These are phyloP conservation scores for Heteropelma amictum DNA, from an alignment of 2,888 invertebrate species.

Conservation along the genomic window DNA sequence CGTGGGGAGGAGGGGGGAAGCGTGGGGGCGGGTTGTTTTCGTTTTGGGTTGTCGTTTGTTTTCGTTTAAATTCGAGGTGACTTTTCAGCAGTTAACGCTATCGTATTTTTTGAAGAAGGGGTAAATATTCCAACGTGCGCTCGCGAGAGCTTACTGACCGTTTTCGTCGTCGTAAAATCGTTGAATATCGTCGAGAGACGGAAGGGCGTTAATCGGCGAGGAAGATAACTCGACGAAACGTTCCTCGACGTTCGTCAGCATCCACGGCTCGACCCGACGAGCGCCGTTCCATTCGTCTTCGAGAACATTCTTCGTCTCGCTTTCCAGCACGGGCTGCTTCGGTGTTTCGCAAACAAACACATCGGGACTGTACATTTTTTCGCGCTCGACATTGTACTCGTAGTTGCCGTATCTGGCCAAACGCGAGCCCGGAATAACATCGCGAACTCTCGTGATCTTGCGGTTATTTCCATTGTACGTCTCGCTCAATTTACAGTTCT, in stretches of 20 bases:
- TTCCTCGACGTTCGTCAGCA: conserved; percentile 72
- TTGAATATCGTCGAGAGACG: background rate
- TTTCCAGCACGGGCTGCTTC: background rate
- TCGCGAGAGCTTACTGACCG: conserved; percentile 33
- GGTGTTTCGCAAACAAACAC: conserved; percentile 2
- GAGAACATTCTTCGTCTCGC: background rate
- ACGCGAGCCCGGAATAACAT: conserved; percentile 83
- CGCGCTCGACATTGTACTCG: conserved; percentile 82
- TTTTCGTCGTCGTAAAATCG: conserved; percentile 3
- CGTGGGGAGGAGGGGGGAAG: too few species aligned
- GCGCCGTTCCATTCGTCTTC: background rate
- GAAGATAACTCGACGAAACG: conserved; percentile 64
- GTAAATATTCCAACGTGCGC: too few species aligned
- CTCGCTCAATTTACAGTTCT: conserved; percentile 65
- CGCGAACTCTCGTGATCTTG: conserved; percentile 80
- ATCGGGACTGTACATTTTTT: conserved; percentile 73
- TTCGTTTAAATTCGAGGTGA: background rate
- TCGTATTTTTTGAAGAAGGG: too few species aligned
- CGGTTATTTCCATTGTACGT: conserved; percentile 67
- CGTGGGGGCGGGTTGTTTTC: too few species aligned
- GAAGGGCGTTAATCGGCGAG: background rate
- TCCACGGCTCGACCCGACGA: conserved; percentile 68
- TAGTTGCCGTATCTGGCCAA: conserved; percentile 81
- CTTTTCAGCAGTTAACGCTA: too few species aligned
- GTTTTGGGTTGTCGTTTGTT: conserved; percentile 12